Evolutionary conservation across 2,888 invertebrate genomes (phyloP), one percentile per base, ranked within the genome.

Genomic region (Tetropium fuscum): DNA sequence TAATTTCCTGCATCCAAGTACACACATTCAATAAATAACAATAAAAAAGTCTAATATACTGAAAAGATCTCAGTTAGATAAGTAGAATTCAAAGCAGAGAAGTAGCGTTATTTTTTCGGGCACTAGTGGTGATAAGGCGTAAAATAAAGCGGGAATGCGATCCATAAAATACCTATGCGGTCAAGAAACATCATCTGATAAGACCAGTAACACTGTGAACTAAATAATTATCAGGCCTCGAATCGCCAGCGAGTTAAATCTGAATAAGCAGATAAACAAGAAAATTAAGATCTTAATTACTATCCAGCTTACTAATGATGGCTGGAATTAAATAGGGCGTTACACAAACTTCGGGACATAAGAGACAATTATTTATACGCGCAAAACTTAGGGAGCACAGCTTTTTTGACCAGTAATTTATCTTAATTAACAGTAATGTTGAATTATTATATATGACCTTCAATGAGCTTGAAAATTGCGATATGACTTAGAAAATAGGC

Each of bases 251-350:
- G 40, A 18, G 34, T 10, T 19, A 19, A 47, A 20, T n/a, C 11
- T 3, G 18, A 16, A 51, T 18, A 36, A 40, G 18, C 13, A 11
- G 51, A 51, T 38, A 38, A 25, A 51, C 51, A 10, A 13, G 40
- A 40, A 40, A 51, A 51, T 51, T 51, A 51, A 51, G 51, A 40
- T 51, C 40, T 51, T 51, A 51, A 51, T 51, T 40, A 40, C 20
- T 18, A 19, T 20, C 25, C 7, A n/a, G 1, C 1, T n/a, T 40
- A 40, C 27, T 40, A 27, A 27, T 51, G 16, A 27, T 15, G 44
- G 7, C 15, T 22, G 22, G 20, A 22, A 43, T 13, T 43, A 22
- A 43, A 13, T 43, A 8, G 8, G 8, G 13, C 8, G 41, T 13
- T 43, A n/a, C 6, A 20, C 41, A 7, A 22, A 43, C 19, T 41